Evolutionary conservation across 2,113 vertebrate genomes (phyloP), one percentile per base, ranked within the genome.

Genomic region (Microtus pennsylvanicus): DNA sequence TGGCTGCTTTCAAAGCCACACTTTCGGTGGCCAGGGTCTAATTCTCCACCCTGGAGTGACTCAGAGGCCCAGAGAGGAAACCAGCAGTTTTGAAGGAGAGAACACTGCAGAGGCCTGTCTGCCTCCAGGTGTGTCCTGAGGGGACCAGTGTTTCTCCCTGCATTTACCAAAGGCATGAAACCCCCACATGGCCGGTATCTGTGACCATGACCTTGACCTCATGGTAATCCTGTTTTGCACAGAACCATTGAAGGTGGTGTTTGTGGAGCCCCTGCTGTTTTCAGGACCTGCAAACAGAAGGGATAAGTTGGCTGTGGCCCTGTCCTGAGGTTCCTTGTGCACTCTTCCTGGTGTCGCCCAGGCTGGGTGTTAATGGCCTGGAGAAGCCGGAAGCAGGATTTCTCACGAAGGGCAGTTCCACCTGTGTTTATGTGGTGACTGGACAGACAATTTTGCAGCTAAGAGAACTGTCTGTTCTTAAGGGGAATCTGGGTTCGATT

Each of bases 311-410:
- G 55, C 26, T 4, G 30, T 0, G 16, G 63, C 55, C 33, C 67
- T 11, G 4, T 13, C 77, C 67, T 50, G 42, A 35, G 30, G 0
- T 13, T 21, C 8, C 16, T 67, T 13, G 14, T 33, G 5, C 42
- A 35, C 28, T 28, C 63, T 10, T 7, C 9, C 42, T 35, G 30
- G 10, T 35, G 28, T 65, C 28, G 4, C 28, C 28, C 63, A 22
- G 63, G 61, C 9, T 47, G 10, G 19, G 17, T 47, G 30, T 12
- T 69, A 33, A 76, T 47, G 72, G 69, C 67, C 70, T 94, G 89
- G 91, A 95, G 30, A 96, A 74, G 65, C 90, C 94, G 85, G 50
- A 91, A 33, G 8, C 91, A 69, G 1, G 78, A n/a, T 94, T 94
- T 86, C 92, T 92, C 58, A 58, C 12, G 42, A 80, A 93, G 38